Evolutionary conservation across 2,113 vertebrate species (phyloP).

Genomic region (Oryzias curvinotus): DNA sequence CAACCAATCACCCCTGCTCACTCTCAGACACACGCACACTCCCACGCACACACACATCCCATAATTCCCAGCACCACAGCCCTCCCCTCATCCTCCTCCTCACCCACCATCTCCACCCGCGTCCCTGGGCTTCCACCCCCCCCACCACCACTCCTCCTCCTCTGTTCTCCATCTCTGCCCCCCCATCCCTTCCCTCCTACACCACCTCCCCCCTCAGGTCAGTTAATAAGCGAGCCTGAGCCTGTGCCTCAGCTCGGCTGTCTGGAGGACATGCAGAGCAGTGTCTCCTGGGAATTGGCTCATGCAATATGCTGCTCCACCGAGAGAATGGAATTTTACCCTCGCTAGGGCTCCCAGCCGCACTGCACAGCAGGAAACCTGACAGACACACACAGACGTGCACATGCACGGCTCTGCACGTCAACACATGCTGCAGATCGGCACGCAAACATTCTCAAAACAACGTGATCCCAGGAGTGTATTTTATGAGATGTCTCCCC

Average conservation of each 20-base stretch:
- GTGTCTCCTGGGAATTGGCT: conserved; percentile 88
- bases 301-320: conserved; percentile 90
- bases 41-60: conserved; percentile 38
- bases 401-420: conserved; percentile 10
- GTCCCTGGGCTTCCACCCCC: conserved; percentile 22
- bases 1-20: conserved; percentile 67
- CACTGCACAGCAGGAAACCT: conserved; percentile 83
- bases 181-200: background rate
- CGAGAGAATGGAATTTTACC: conserved; percentile 94
- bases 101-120: conserved; percentile 47
- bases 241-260: conserved; percentile 81
- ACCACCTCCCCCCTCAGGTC: conserved; percentile 68
- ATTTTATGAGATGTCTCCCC: conserved; percentile 39
- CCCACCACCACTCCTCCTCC: conserved; percentile 4
- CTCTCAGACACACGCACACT: conserved; percentile 39
- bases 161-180: conserved; percentile 28
- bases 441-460: conserved; percentile 39
- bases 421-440: conserved; percentile 47
- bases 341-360: conserved; percentile 85
- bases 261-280: conserved; percentile 83
- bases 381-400: conserved; percentile 56
- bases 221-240: conserved; percentile 84
- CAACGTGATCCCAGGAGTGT: conserved; percentile 36
- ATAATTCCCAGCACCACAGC: conserved; percentile 57
- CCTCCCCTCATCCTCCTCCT: conserved; percentile 11